Evolutionary conservation across 2,113 vertebrate genomes (phyloP).

Genomic region (Cricetomys ansorgei): DNA sequence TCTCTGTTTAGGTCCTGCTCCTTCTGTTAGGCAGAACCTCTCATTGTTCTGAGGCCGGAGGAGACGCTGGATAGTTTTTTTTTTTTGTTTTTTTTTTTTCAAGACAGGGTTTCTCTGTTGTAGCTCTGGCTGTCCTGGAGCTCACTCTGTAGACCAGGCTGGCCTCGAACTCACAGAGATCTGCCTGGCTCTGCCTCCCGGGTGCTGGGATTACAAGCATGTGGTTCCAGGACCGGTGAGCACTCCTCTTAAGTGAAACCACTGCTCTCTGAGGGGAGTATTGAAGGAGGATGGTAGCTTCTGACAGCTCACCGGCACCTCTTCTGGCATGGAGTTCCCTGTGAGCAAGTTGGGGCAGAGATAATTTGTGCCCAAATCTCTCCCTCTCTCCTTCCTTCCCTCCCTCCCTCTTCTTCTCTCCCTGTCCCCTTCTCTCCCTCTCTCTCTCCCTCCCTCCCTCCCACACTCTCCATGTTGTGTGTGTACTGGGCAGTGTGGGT

Average conservation of each 20-base stretch:
- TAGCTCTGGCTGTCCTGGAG: neutral
- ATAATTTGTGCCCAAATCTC: neutral
- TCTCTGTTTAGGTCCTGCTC: neutral
- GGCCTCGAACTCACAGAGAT: neutral
- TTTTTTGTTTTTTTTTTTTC: neutral
- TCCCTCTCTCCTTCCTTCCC: neutral
- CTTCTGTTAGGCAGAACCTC: neutral
- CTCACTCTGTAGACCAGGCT: neutral
- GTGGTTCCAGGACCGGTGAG: neutral
- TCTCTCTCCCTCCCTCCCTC: accelerated
- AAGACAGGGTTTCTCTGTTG: neutral
- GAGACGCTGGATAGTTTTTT: neutral
- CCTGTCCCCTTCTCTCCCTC: neutral
- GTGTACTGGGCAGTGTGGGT: too few species aligned
- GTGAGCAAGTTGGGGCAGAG: neutral
- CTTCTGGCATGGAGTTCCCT: neutral
- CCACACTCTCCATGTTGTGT: neutral
- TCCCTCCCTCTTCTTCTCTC: accelerated
- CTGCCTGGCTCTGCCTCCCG: neutral
- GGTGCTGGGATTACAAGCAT: neutral
- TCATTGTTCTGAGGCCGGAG: neutral
- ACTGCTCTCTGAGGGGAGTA: neutral
- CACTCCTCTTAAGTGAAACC: neutral
- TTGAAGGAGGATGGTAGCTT: neutral
- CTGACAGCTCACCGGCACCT: neutral